A percentile compares a stretch with the other conserved stretches of the same genome.
These are phyloP conservation scores for Drosophila ochracea DNA, from an alignment of 2,888 invertebrate genomes.

Conservation along the genomic window DNA sequence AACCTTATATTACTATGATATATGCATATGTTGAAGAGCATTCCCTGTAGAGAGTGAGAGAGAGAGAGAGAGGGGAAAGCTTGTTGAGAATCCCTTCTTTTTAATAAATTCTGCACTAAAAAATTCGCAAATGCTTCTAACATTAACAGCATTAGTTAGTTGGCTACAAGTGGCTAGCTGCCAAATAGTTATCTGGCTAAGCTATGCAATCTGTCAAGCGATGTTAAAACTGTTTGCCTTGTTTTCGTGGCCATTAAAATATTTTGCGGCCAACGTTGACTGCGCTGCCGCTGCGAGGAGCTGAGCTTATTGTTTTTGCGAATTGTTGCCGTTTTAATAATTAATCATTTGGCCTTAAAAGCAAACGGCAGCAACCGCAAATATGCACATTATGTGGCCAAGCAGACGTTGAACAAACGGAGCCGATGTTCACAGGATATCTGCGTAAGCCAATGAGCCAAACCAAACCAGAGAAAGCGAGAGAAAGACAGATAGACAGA, in stretches of 20 bases:
- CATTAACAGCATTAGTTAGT: not conserved
- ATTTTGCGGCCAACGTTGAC: conserved; percentile 42
- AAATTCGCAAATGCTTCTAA: not conserved
- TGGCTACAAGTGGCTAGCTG: not conserved
- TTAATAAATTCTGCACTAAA: not conserved
- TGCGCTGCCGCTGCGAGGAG: not conserved
- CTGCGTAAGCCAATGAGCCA: conserved; percentile 27
- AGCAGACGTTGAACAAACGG: conserved; percentile 9
- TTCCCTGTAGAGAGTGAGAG: not conserved
- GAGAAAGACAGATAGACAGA: not conserved
- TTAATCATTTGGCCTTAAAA: conserved; percentile 74
- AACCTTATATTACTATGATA: too few relatives aligned
- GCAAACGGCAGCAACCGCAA: conserved; percentile 40
- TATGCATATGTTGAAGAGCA: too few relatives aligned
- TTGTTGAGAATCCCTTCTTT: not conserved
- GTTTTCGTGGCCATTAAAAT: conserved; percentile 62
- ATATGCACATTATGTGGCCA: conserved; percentile 64
- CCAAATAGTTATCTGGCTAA: not conserved
- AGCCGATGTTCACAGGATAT: conserved; percentile 23
- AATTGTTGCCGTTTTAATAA: conserved; percentile 68
- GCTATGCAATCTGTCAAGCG: conserved; percentile 15
- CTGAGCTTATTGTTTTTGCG: conserved; percentile 26
- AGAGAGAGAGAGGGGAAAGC: not conserved
- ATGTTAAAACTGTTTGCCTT: not conserved
- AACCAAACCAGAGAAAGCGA: not conserved